A percentile compares a stretch with the other conserved stretches of the same genome.
Evolutionary conservation across 2,888 invertebrate genomes (phyloP).

Genomic region (Agrotis exclamationis): DNA sequence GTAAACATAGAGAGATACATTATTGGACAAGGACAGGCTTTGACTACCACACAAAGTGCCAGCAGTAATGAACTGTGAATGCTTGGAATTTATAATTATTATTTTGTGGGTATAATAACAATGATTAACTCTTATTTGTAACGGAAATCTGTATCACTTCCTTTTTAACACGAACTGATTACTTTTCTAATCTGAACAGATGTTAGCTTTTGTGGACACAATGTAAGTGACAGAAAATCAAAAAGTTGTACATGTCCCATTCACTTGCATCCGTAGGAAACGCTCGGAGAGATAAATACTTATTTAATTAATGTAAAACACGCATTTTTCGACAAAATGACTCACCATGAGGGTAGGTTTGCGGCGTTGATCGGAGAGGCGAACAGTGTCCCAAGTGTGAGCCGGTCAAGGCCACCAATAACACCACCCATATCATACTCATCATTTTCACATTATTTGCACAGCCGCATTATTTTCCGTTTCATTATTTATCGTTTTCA

Average conservation of each 20-base stretch:
- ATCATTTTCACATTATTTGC: constrained; percentile 89
- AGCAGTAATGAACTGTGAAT: constrained; percentile 13
- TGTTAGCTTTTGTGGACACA: constrained; percentile 51
- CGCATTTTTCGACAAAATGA: constrained; percentile 74
- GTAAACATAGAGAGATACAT: constrained; percentile 38
- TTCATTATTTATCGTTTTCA: constrained; percentile 88
- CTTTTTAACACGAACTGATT: constrained; percentile 13
- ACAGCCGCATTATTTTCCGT: constrained; percentile 87
- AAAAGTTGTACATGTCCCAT: constrained; percentile 36
- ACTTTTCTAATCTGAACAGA: constrained; percentile 56
- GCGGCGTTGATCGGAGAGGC: constrained; percentile 87
- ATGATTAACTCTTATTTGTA: constrained; percentile 15
- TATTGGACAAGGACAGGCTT: constrained; percentile 38
- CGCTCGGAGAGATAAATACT: constrained; percentile 20
- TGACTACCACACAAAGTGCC: constrained; percentile 18
- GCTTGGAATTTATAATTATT: constrained; percentile 9
- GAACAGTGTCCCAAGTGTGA: constrained; percentile 84
- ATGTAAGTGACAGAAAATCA: constrained; percentile 29
- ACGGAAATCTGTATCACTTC: constrained; percentile 37
- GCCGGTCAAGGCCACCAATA: constrained; percentile 87
- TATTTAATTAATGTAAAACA: constrained; percentile 68
- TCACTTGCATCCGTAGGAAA: constrained; percentile 42
- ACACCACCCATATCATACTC: constrained; percentile 87
- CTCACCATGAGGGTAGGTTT: constrained; percentile 89
- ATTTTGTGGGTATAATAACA: constrained; percentile 43